Base-by-base conservation (phyloP, 2,888 invertebrate species). In the Sphaerophoria rueppellii region DNA sequence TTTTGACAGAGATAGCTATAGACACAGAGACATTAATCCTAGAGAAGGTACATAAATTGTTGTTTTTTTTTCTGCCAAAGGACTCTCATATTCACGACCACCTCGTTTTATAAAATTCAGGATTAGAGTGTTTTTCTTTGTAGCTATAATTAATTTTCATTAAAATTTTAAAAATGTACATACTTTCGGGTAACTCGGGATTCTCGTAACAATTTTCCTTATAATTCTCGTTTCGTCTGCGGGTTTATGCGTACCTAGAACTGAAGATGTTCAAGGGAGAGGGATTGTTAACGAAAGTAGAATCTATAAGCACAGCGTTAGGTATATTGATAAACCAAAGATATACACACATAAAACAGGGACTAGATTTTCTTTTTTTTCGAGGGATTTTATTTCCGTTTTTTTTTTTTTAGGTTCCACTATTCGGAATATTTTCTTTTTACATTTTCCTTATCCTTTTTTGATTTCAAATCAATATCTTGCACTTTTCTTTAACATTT, bases 321-420 rank as follows among this genome's bases (percentile, higher is more conserved):
- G 24, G 24, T 24, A 55, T 79, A 76, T 75, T 75, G 80, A 76
- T 76, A 80, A 83, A 83, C 83, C 75, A 83, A 76, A 61, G 72
- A 79, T 83, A 83, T 76, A 80, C 80, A 83, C 83, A 83, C 80
- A 80, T 76, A 67, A 69, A 75, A 52, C 75, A 76, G 75, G 75
- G 80, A 83, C 72, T 61, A 69, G 74, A 83, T 72, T 83, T 79
- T 79, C 43, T 63, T 65, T 74, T 58, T 48, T 57, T 57, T 65
- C 48, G 52, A 67, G 65, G 65, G 37, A 5, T 54, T 60, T 74
- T 48, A 24, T 35, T 58, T 43, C 9, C 40, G 43, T 55, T 48
- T 67, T 75, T 11, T 11, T 37, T 54, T 55, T 24, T 50, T 58
- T 35, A 40, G 12, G 11, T 55, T 24, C 35, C 61, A 43, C 52